These are phyloP conservation scores for Morpho deidamia DNA, from an alignment of 2,888 invertebrate species.

Conservation along the genomic window DNA sequence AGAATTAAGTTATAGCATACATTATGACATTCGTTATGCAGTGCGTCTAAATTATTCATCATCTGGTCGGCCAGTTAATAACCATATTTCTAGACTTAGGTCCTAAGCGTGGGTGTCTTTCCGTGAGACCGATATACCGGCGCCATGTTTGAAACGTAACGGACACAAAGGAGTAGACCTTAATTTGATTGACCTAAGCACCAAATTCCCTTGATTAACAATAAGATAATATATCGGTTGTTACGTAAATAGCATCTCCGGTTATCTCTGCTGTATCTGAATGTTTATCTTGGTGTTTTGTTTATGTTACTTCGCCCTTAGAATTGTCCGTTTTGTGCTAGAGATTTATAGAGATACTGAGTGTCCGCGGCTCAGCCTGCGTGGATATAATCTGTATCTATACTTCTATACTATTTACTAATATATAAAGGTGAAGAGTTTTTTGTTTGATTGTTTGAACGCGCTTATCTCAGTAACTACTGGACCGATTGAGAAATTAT, in stretches of 20 bases:
- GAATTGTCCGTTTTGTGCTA: constrained; percentile 8
- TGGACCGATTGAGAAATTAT: no score
- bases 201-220: constrained; percentile 3
- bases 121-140: constrained; percentile 47
- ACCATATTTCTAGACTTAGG: constrained; percentile 34
- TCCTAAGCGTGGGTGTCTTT: constrained; percentile 42
- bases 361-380: no score
- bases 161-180: background rate
- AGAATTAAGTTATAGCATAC: constrained; percentile 13
- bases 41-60: constrained; percentile 29
- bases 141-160: constrained; percentile 30
- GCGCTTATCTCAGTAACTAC: no score
- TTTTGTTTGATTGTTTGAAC: no score
- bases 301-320: constrained; percentile 8
- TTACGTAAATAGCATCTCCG: constrained; percentile 15
- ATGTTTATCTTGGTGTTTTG: constrained; percentile 22
- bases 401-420: no score
- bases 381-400: no score
- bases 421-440: no score
- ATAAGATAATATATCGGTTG: constrained; percentile 5
- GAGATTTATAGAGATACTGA: background rate
- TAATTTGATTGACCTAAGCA: constrained; percentile 3
- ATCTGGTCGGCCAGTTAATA: constrained; percentile 29
- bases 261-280: constrained; percentile 15
- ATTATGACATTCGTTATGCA: constrained; percentile 20